phyloP scores from a whole-genome alignment of 1,140 invertebrate genomes.

The Sitodiplosis mosellana region DNA sequence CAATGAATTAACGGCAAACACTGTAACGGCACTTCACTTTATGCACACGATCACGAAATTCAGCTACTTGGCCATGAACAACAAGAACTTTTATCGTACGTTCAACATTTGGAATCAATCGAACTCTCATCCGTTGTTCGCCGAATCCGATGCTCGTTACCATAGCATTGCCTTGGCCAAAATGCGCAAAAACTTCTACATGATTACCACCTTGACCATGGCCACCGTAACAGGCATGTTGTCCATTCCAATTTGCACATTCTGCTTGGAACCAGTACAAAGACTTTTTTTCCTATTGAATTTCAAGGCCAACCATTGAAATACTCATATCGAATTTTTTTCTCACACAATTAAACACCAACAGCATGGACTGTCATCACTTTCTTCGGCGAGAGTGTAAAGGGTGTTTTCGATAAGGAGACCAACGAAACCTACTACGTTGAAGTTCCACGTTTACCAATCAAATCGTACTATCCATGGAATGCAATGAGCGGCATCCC shows the following conservation, averaged over 20 bases:
- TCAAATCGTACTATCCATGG: slow-evolving; percentile 59
- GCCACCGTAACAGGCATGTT: slow-evolving; percentile 32
- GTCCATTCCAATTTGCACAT: slow-evolving; percentile 11
- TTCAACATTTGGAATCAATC: slow-evolving; percentile 60
- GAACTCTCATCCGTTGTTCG: slow-evolving; percentile 63
- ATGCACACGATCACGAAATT: slow-evolving; percentile 56
- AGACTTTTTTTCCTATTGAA: too few species aligned
- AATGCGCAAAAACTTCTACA: slow-evolving; percentile 49
- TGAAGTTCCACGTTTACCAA: slow-evolving; percentile 48
- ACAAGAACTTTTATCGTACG: slow-evolving; percentile 57
- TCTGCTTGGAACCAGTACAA: too few species aligned
- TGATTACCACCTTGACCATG: slow-evolving; percentile 40
- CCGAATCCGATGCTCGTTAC: slow-evolving; percentile 60
- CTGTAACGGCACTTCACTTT: slow-evolving; percentile 64
- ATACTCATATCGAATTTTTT: too few species aligned
- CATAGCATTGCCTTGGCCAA: slow-evolving; percentile 54
- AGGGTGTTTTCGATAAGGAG: slow-evolving; percentile 42
- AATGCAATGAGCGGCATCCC: slow-evolving; percentile 42
- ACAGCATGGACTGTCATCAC: slow-evolving; percentile 52
- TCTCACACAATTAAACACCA: slow-evolving; percentile 3
- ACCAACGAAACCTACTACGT: slow-evolving; percentile 50
- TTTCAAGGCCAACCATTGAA: too few species aligned
- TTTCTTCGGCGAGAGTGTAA: slow-evolving; percentile 54
- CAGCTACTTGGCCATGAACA: slow-evolving; percentile 47
- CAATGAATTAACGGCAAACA: slow-evolving; percentile 60